Percentiles rank a stretch among this genome's conserved stretches.
phyloP scores from a whole-genome alignment of 2,888 invertebrate genomes.

The Toxonevra muliebris region DNA sequence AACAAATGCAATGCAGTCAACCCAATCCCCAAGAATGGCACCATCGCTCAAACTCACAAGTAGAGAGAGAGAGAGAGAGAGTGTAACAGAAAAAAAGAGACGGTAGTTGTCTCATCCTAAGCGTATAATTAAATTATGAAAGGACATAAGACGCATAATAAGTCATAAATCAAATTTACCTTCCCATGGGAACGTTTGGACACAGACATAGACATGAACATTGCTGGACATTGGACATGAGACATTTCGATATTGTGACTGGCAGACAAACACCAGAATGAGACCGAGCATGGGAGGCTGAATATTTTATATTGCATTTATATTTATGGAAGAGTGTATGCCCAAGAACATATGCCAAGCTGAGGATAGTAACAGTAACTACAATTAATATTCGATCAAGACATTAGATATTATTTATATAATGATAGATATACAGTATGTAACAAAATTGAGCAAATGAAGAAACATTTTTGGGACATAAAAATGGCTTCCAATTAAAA shows the following conservation, averaged over 20 bases:
- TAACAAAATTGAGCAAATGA: no score
- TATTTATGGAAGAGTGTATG: background rate
- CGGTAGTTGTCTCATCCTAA: constrained; percentile 15
- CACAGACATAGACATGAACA: constrained; percentile 11
- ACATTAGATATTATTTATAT: no score
- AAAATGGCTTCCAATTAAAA: no score
- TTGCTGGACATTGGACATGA: background rate
- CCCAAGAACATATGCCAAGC: no score
- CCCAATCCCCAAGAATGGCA: constrained; percentile 17
- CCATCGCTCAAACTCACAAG: no score
- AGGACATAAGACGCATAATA: constrained; percentile 62
- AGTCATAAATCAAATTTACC: constrained; percentile 63
- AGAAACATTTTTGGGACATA: no score
- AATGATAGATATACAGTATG: no score
- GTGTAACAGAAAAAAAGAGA: no score
- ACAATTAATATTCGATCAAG: no score
- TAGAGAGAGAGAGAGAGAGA: no score
- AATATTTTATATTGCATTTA: constrained; percentile 5
- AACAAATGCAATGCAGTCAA: background rate
- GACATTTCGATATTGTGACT: constrained; percentile 1
- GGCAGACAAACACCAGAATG: background rate
- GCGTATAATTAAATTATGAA: constrained; percentile 61
- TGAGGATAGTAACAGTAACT: no score
- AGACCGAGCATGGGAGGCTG: constrained; percentile 1
- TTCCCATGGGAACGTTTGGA: constrained; percentile 41